Evolutionary conservation across 2,797 vertebrate species (phyloP).

Genomic region (Cryptoprocta ferox): DNA sequence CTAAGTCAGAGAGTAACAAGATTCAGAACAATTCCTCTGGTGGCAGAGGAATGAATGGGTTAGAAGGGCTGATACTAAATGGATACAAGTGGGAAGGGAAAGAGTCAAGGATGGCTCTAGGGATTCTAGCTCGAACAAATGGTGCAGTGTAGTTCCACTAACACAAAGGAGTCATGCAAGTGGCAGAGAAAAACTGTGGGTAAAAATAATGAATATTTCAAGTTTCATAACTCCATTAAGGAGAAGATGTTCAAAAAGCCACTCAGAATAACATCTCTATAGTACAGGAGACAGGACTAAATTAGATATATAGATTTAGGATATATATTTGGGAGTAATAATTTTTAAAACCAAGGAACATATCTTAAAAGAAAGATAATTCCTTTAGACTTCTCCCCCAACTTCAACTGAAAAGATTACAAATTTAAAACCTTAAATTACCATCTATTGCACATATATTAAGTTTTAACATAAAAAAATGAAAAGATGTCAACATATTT

Average conservation of each 20-base stretch:
- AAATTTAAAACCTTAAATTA: conserved; percentile 52
- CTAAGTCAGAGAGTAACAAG: not conserved
- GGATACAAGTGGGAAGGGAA: not conserved
- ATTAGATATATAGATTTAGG: not conserved
- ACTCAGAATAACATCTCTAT: not conserved
- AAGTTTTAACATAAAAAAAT: conserved; percentile 25
- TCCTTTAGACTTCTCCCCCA: not conserved
- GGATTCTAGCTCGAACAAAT: not conserved
- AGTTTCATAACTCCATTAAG: not conserved
- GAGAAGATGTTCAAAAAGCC: not conserved
- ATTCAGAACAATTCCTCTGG: not conserved
- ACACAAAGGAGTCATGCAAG: not conserved
- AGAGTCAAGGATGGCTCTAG: not conserved
- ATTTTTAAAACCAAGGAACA: conserved; percentile 34
- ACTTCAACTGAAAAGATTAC: conserved; percentile 48
- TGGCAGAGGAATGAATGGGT: not conserved
- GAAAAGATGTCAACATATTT: conserved; percentile 13
- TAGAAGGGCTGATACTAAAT: not conserved
- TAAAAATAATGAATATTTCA: not conserved
- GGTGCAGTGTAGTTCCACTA: not conserved
- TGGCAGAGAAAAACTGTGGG: not conserved
- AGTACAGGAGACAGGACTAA: not conserved
- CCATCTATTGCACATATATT: not conserved
- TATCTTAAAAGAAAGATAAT: conserved; percentile 52
- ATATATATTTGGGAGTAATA: not conserved